Percentiles rank a stretch among this genome's conserved stretches.
Evolutionary conservation across 2,888 invertebrate species (phyloP).

Genomic region (Tinea trinotella): DNA sequence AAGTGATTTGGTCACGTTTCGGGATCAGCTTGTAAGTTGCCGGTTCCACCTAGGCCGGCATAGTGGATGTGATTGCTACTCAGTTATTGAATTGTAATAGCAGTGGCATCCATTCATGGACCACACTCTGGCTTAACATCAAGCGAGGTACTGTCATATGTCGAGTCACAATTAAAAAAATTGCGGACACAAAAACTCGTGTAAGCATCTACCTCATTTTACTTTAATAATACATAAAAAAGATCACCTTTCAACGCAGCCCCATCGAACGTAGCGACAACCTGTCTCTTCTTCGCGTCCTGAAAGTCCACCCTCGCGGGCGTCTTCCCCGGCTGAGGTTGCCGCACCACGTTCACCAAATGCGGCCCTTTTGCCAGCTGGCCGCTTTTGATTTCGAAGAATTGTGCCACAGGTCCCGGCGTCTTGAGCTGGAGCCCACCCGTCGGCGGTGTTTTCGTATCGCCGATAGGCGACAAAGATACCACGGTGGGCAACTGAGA

Average conservation of each 20-base stretch:
- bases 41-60: too few relatives aligned
- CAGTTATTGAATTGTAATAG: too few relatives aligned
- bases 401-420: constrained; percentile 48
- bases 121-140: too few relatives aligned
- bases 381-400: constrained; percentile 56
- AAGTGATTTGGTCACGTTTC: too few relatives aligned
- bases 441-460: constrained; percentile 31
- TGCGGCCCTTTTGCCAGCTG: constrained; percentile 55
- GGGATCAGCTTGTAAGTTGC: too few relatives aligned
- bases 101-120: too few relatives aligned
- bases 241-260: constrained; percentile 16
- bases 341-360: constrained; percentile 54
- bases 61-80: too few relatives aligned
- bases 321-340: constrained; percentile 44
- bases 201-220: too few relatives aligned
- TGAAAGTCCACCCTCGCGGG: constrained; percentile 37
- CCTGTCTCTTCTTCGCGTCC: constrained; percentile 42
- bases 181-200: too few relatives aligned
- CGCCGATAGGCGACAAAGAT: constrained; percentile 46
- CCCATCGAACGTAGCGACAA: constrained; percentile 24
- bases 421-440: constrained; percentile 34
- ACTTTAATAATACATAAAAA: too few relatives aligned
- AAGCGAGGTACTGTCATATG: too few relatives aligned
- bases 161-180: too few relatives aligned
- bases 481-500: constrained; percentile 45